Conservation (phyloP, 2,113 vertebrate species). For the Antennarius striatus region DNA sequence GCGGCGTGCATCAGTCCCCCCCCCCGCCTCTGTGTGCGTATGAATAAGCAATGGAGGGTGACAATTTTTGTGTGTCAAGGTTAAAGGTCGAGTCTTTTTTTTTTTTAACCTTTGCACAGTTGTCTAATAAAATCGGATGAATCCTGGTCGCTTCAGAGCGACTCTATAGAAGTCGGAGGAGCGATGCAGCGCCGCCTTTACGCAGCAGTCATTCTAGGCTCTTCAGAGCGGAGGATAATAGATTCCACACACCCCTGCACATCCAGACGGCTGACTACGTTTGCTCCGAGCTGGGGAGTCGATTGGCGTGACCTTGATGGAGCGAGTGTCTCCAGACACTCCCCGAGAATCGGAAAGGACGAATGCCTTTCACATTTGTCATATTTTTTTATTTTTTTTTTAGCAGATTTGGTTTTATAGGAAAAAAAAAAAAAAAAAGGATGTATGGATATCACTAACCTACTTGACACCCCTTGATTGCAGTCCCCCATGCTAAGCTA, state of each 20-base stretch:
- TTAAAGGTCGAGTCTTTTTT: slow-evolving; percentile 10
- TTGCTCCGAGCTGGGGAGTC: slow-evolving; percentile 6
- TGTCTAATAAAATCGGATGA: background rate
- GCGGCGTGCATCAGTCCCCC: background rate
- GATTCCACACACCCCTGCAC: slow-evolving; percentile 50
- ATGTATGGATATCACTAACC: too few relatives aligned
- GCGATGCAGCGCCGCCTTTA: too few relatives aligned
- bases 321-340: slow-evolving; percentile 7
- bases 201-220: background rate
- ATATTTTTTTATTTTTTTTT: background rate
- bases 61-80: slow-evolving; percentile 38
- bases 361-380: background rate
- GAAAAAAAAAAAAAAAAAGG: too few relatives aligned
- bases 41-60: slow-evolving; percentile 52
- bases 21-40: slow-evolving; percentile 7
- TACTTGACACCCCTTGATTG: too few relatives aligned
- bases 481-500: too few relatives aligned
- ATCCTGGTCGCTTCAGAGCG: slow-evolving; percentile 4
- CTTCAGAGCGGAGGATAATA: slow-evolving; percentile 27
- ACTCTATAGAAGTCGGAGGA: background rate
- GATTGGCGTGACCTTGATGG: slow-evolving; percentile 14
- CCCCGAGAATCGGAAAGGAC: background rate
- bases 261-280: slow-evolving; percentile 35
- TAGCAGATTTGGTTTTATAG: too few relatives aligned
- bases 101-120: slow-evolving; percentile 31